These are phyloP conservation scores for Talpa occidentalis DNA, from an alignment of 2,113 vertebrate species.

Conservation along the genomic window DNA sequence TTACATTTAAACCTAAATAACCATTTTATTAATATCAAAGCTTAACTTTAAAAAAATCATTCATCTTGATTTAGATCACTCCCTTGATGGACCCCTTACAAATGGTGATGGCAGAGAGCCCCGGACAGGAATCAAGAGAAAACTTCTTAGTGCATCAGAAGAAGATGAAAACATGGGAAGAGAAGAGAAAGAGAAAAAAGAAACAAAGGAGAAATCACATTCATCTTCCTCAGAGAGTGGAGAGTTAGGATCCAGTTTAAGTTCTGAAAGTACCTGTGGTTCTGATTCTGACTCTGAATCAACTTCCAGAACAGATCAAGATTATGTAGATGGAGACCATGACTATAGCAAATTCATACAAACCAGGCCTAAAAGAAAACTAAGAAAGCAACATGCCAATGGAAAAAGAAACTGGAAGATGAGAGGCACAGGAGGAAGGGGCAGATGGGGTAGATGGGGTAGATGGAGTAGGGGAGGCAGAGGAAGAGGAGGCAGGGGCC, in stretches of 20 bases:
- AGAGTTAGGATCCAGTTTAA: conserved; percentile 91
- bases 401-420: conserved; percentile 87
- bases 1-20: conserved; percentile 53
- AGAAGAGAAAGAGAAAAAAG: conserved; percentile 84
- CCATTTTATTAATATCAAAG: conserved; percentile 13
- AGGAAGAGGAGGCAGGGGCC: conserved; percentile 84
- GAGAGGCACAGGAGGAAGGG: conserved; percentile 83
- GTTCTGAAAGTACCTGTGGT: conserved; percentile 88
- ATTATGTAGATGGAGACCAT: conserved; percentile 96
- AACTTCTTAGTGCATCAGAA: conserved; percentile 85
- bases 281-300: conserved; percentile 89
- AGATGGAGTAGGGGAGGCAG: conserved; percentile 84
- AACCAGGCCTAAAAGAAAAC: conserved; percentile 87
- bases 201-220: conserved; percentile 82
- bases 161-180: conserved; percentile 84
- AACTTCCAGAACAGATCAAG: conserved; percentile 92
- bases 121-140: conserved; percentile 85
- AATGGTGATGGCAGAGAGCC: conserved; percentile 89
- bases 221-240: conserved; percentile 90
- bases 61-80: conserved; percentile 83
- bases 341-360: conserved; percentile 97
- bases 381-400: conserved; percentile 84
- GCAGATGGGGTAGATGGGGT: conserved; percentile 86
- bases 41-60: conserved; percentile 65
- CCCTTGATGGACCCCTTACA: conserved; percentile 86